phyloP scores from a whole-genome alignment of 2,797 vertebrate species.

The Buphagus erythrorhynchus region DNA sequence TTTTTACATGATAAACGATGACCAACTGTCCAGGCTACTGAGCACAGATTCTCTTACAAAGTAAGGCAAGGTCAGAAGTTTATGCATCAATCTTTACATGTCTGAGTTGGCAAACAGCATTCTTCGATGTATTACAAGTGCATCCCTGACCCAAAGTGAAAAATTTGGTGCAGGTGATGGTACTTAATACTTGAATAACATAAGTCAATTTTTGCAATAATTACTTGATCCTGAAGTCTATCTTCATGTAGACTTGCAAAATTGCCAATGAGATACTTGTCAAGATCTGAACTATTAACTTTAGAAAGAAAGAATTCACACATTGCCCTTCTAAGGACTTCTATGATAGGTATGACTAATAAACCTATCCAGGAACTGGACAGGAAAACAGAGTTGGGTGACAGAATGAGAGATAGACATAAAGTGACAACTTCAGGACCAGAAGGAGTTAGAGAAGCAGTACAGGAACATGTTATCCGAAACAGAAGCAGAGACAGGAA shows the following conservation, averaged over 20 bases:
- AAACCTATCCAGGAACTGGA: not conserved
- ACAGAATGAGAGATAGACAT: not conserved
- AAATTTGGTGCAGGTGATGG: not conserved
- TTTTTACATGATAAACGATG: not conserved
- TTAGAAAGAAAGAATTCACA: not conserved
- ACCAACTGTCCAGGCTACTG: not conserved
- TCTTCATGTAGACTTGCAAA: not conserved
- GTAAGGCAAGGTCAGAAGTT: slow-evolving; percentile 1
- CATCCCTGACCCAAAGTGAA: not conserved
- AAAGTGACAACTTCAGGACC: not conserved
- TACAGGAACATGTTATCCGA: not conserved
- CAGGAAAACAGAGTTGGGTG: not conserved
- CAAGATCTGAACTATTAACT: not conserved
- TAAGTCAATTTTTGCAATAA: not conserved
- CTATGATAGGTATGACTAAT: not conserved
- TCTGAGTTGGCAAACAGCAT: not conserved
- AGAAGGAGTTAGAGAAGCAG: not conserved
- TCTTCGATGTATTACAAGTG: not conserved
- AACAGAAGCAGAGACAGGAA: not conserved
- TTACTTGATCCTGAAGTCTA: not conserved
- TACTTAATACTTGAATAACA: not conserved
- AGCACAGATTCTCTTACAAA: not conserved
- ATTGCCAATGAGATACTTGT: not conserved
- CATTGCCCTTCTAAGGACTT: not conserved
- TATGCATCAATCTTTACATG: not conserved